phyloP scores from a whole-genome alignment of 2,113 vertebrate species.

The Daphoenositta chrysoptera region DNA sequence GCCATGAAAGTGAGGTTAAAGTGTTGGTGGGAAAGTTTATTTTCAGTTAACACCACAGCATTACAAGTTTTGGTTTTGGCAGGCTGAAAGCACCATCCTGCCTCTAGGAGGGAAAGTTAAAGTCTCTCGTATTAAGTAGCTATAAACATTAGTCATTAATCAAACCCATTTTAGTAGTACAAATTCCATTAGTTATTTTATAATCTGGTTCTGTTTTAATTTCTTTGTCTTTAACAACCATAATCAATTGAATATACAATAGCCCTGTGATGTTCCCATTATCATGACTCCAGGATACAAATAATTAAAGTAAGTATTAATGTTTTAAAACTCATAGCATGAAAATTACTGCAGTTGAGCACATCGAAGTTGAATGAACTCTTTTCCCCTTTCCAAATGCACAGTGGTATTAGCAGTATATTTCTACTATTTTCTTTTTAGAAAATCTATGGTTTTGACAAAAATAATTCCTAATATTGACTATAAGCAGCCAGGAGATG shows the following conservation, averaged over 20 bases:
- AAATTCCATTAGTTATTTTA: not conserved
- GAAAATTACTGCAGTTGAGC: not conserved
- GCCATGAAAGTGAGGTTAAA: not conserved
- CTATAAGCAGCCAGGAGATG: not conserved
- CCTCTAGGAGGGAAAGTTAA: not conserved
- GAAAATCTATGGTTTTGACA: not conserved
- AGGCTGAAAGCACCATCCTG: not conserved
- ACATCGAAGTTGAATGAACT: not conserved
- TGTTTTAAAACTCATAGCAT: not conserved
- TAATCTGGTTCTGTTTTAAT: not conserved
- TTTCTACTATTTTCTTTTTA: not conserved
- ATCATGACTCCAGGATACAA: not conserved
- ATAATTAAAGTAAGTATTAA: not conserved
- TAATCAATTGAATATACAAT: not conserved
- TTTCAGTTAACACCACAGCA: not conserved
- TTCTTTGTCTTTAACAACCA: not conserved
- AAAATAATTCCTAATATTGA: not conserved
- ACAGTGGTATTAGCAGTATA: not conserved
- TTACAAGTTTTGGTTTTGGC: not conserved
- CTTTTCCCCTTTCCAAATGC: not conserved
- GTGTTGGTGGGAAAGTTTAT: not conserved
- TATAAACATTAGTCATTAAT: not conserved
- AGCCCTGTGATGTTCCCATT: not conserved
- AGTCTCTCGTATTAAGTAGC: not conserved
- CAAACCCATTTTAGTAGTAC: not conserved